Evolutionary conservation across 2,113 vertebrate species (phyloP), one percentile per base, ranked within the genome.

Genomic region (Mormyrus lacerda): DNA sequence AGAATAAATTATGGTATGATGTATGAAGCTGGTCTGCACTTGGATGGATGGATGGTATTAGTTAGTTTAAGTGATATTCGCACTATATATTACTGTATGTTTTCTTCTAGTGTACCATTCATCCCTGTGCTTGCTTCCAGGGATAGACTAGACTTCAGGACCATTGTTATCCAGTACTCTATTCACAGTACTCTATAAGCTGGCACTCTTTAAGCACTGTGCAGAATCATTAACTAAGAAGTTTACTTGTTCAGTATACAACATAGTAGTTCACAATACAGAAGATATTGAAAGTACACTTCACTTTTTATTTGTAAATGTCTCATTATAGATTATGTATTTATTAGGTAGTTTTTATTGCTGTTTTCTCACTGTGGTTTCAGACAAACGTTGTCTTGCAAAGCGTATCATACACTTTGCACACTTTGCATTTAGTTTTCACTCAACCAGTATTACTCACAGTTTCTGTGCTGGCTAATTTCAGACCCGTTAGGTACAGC

Each of bases 391-490:
- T 45, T 24, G 45, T 21, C 82, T 44, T 84, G 39, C 82, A 84
- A 84, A 84, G 45, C 45, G 6, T 24, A 13, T 47, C 39, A 84
- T 4, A 42, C 19, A 24, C 27, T 51, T 53, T 31, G 24, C 45
- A 17, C 4, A 24, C 27, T 86, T 86, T 48, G 51, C 48, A 17
- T 53, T 86, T n/a, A 47, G 44, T 47, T 48, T 86, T 86, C 84
- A 86, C 45, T 50, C 48, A 53, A 27, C 48, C 84, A 31, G 9
- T 51, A 50, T 86, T 86, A 51, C 45, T 86, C 84, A 86, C 48
- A 53, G 48, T 86, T 86, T 86, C 84, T 51, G 47, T 50, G 47
- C n/a, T 86, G 21, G 27, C 84, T 86, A 51, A 86, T 51, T 86
- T 86, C 84, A 31, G 51, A 86, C 48, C n/a, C 5, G 42, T 85